Conservation (phyloP, 2,797 vertebrate species). For the Oryzias sinensis region DNA sequence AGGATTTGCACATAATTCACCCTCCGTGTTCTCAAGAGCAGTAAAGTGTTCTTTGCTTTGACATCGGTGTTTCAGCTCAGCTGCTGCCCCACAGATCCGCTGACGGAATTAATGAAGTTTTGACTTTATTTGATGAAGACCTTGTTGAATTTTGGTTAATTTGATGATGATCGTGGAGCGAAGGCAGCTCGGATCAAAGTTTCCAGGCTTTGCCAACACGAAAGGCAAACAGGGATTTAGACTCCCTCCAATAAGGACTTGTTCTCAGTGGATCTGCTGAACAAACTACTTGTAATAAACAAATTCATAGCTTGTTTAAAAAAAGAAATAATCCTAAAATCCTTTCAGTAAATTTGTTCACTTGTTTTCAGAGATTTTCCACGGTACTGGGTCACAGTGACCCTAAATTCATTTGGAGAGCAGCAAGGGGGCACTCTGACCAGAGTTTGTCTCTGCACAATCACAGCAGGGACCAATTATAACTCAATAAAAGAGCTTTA, state of each 20-base stretch:
- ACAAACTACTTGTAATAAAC: too few species aligned
- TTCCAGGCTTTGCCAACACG: conserved; percentile 49
- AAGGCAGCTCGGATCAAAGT: conserved; percentile 60
- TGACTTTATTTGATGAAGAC: conserved; percentile 62
- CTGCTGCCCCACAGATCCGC: conserved; percentile 39
- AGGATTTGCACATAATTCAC: conserved; percentile 35
- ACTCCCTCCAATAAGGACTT: conserved; percentile 43
- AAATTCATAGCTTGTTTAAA: too few species aligned
- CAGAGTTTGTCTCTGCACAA: conserved; percentile 28
- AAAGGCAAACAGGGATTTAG: conserved; percentile 57
- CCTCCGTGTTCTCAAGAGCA: conserved; percentile 10
- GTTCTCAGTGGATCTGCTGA: conserved; percentile 11
- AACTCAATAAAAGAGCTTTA: conserved; percentile 19
- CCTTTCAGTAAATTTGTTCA: conserved; percentile 3
- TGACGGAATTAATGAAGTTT: conserved; percentile 67
- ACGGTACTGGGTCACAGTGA: conserved; percentile 37
- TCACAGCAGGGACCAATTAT: conserved; percentile 6
- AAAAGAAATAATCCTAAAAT: too few species aligned
- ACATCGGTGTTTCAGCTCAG: conserved; percentile 43
- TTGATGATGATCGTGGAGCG: conserved; percentile 59
- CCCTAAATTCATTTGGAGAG: conserved; percentile 21
- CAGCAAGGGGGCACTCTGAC: conserved; percentile 16
- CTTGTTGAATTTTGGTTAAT: conserved; percentile 44
- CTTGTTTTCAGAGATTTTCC: conserved; percentile 6
- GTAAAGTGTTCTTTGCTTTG: conserved; percentile 39